Percentiles rank a stretch among this genome's conserved stretches.
Evolutionary conservation across 2,888 invertebrate genomes (phyloP).

Genomic region (Acrobasis repandana): DNA sequence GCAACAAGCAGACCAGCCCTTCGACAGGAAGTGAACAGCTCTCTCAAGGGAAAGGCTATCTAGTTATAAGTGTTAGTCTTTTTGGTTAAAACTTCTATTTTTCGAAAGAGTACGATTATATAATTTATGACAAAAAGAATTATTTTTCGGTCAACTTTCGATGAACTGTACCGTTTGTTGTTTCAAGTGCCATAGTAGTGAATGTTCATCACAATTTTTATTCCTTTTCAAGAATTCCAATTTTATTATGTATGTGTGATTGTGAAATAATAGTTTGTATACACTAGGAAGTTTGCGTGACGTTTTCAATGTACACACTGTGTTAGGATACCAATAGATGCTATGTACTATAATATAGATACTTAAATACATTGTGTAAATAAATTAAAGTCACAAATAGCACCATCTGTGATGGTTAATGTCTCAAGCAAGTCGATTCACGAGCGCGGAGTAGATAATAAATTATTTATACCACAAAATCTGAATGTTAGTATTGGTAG

Average conservation of each 20-base stretch:
- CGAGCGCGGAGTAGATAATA: slow-evolving; percentile 43
- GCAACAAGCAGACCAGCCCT: slow-evolving; percentile 56
- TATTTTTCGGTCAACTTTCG: slow-evolving; percentile 14
- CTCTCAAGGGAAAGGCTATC: not conserved
- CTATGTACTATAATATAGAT: slow-evolving; percentile 54
- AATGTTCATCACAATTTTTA: slow-evolving; percentile 16
- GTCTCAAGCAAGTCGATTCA: slow-evolving; percentile 36
- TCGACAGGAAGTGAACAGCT: slow-evolving; percentile 42
- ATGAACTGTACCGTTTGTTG: slow-evolving; percentile 13
- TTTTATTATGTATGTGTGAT: slow-evolving; percentile 14
- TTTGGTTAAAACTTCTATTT: slow-evolving; percentile 20
- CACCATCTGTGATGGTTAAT: slow-evolving; percentile 56
- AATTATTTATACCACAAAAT: slow-evolving; percentile 63
- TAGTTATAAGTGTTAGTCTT: slow-evolving; percentile 22
- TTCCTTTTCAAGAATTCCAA: slow-evolving; percentile 13
- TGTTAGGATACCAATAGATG: slow-evolving; percentile 52
- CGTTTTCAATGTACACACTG: slow-evolving; percentile 26
- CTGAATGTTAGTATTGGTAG: slow-evolving; percentile 43
- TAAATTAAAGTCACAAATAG: slow-evolving; percentile 53
- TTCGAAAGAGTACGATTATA: slow-evolving; percentile 13
- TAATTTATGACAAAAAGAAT: slow-evolving; percentile 17
- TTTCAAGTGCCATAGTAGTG: slow-evolving; percentile 20
- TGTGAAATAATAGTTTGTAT: slow-evolving; percentile 14
- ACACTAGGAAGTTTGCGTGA: slow-evolving; percentile 14
- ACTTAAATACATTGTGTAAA: slow-evolving; percentile 50